Conservation (phyloP, 2,113 vertebrate species). For the Atherinomorus stipes region DNA sequence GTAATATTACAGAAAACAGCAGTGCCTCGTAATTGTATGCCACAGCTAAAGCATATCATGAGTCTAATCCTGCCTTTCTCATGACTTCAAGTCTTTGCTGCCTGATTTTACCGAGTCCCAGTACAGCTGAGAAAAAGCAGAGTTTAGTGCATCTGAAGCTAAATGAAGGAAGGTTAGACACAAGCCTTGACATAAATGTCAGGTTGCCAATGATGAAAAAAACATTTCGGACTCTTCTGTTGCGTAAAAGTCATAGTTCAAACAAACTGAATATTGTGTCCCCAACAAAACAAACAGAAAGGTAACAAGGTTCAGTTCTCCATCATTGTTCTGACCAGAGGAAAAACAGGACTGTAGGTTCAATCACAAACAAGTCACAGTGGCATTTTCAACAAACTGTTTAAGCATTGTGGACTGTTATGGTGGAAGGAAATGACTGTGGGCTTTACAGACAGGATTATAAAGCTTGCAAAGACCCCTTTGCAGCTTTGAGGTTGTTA, state of each 20-base stretch:
- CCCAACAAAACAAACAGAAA: not conserved
- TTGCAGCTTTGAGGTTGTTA: slow-evolving; percentile 40
- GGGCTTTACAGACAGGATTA: slow-evolving; percentile 7
- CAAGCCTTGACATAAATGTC: slow-evolving; percentile 1
- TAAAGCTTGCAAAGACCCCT: slow-evolving; percentile 21
- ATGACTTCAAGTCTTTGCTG: not conserved
- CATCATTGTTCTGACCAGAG: not conserved
- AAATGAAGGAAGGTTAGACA: not conserved
- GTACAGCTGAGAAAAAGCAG: not conserved
- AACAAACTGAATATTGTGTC: slow-evolving; percentile 1
- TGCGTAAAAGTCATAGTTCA: not conserved
- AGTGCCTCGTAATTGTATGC: not conserved
- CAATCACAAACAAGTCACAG: slow-evolving; percentile 1
- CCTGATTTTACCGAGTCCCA: not conserved
- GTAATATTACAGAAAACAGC: slow-evolving; percentile 16
- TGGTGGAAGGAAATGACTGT: slow-evolving; percentile 15
- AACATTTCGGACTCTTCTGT: not conserved
- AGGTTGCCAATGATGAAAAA: not conserved
- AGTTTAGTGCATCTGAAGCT: not conserved
- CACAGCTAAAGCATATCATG: not conserved
- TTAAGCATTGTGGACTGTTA: not conserved
- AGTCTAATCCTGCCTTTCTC: not conserved
- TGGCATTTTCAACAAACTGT: slow-evolving; percentile 39
- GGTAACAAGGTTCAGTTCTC: slow-evolving; percentile 12
- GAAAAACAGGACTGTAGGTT: slow-evolving; percentile 2